Evolutionary conservation across 2,797 vertebrate species (phyloP), one percentile per base, ranked within the genome.

Genomic region (Sternarchorhynchus goeldii): DNA sequence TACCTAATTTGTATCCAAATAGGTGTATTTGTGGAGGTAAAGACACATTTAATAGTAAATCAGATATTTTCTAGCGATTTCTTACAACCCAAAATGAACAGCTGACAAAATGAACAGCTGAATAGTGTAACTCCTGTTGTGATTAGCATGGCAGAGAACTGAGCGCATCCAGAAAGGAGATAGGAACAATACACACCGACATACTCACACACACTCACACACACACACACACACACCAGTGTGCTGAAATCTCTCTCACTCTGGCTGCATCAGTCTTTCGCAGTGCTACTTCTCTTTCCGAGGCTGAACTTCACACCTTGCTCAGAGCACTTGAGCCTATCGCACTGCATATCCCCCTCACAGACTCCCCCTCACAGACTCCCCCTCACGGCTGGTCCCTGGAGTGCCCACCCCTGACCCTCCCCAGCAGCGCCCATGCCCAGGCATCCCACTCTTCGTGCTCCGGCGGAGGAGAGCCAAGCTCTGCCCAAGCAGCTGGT

Each of bases 291-390:
- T 73, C 62, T 79, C 82, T 57, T 81, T 82, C 59, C 72, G 74
- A 55, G 56, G 79, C 73, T 84, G 79, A 81, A 83, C 80, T 83
- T 85, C 82, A 79, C 80, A 83, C 81, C 82, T 84, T 77, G 79
- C 78, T 85, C 53, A 70, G 71, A 81, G 83, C 80, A 59, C 79
- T 84, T 34, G 81, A 76, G 82, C 80, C 65, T 81, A 80, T 76
- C 82, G 83, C 82, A 84, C 87, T 86, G 74, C 67, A 76, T 77
- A 34, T 55, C 73, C 78, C 73, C 75, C 71, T 59, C 75, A 6
- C 39, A 10, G 39, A 41, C 39, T 36, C 79, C 74, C 79, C 67
- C 79, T 66, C 74, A 68, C 10, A 2, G 71, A 79, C 80, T 74
- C 81, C 84, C 82, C 84, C 82, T 81, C 85, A 83, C 59, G 79